Base-by-base conservation (phyloP, 2,113 vertebrate species). In the Formicarius rufipectus region DNA sequence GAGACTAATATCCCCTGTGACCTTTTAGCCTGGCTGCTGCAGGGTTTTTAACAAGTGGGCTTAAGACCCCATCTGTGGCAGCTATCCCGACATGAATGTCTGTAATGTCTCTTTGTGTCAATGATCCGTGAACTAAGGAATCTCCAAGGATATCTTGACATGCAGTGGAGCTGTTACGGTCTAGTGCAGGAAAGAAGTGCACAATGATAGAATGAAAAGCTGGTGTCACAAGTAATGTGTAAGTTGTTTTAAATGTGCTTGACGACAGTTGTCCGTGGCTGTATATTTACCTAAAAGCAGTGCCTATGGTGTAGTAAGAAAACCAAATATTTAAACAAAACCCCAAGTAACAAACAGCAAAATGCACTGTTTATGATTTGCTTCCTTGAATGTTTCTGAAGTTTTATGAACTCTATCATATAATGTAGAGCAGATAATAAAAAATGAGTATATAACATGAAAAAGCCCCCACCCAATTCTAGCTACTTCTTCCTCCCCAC, bases 1-100 rank as follows among this genome's bases (percentile, higher is more conserved):
- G 90, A 88, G 84, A 91, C 93, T 95, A 95, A 93, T 96, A 91
- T 95, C 87, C 85, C 93, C 82, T 72, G 84, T 87, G 92, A 95
- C 94, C 93, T 92, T 86, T 95, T 67, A 93, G 90, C 77, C 52
- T 69, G 33, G 71, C 71, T 93, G 67, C 93, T 94, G 90, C 85
- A 93, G 80, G 76, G 78, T 68, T 95, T 97, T 95, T 93, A 95
- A 95, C 91, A 77, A 92, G 92, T 93, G 80, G 91, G 58, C 42
- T 94, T 92, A 68, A 90, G 85, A 83, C 67, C 86, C 82, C 47
- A 71, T 52, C 47, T 91, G 90, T 90, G 85, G 92, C 91, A 94
- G 87, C 78, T 93, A 27, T 42, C 35, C 83, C 0, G 1, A 50
- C 72, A 44, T 52, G 72, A 78, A 73, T 62, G 82, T 91, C 95